Evolutionary conservation across 1,140 invertebrate species (phyloP), one percentile per base, ranked within the genome.

Genomic region (Anoplophora glabripennis): DNA sequence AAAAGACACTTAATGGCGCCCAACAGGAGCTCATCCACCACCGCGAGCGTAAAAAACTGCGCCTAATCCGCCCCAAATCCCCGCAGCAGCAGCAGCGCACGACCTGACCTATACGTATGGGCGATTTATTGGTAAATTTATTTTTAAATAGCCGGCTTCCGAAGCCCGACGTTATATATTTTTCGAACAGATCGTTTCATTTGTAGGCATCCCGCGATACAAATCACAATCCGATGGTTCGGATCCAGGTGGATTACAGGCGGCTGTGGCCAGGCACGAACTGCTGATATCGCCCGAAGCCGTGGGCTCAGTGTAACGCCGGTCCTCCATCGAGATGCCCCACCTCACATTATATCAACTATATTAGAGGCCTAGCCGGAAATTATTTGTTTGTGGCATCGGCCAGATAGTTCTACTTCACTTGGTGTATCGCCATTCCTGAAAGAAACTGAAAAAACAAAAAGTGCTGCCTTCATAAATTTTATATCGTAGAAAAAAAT

Each of bases 221-320:
- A 67, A 69, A 69, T 69, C 67, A 66, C 67, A 69, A 67, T 69
- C 67, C 64, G 63, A 69, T 67, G 67, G 63, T 59, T 56, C 46
- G 67, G 67, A 69, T 66, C 51, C 62, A 52, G 49, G 48, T 53
- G 67, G 67, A 69, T 69, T 69, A 69, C 36, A 55, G 57, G 51
- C 56, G 52, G 59, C 64, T 66, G 37, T 46, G 54, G 49, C 47
- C 61, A 40, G 57, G 53, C 60, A 63, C 58, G 63, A 61, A 63
- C 57, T 40, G 14, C 12, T 17, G 48, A 51, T 51, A 51, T 51
- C 48, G 48, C 28, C 48, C 28, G 18, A 51, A 51, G 48, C 48
- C 48, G 17, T 51, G 48, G 34, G 48, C 48, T 10, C 33, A 34
- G 15, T 34, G 12, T 34, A 14, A n/a, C 38, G n/a, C 38, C 7